phyloP scores from a whole-genome alignment of 2,797 vertebrate genomes.

The Sebastes itinus region DNA sequence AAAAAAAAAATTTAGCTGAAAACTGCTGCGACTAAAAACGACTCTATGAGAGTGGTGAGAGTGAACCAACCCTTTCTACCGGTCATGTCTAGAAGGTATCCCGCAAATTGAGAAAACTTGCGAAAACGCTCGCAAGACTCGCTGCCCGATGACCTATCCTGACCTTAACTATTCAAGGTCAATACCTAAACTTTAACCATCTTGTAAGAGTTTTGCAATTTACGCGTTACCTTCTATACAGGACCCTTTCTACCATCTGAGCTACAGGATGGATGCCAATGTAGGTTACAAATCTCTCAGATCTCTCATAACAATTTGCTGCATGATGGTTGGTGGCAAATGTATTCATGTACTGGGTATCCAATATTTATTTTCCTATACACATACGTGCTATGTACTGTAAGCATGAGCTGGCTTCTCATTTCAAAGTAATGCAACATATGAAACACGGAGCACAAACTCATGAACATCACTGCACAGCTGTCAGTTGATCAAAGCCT shows the following conservation, averaged over 20 bases:
- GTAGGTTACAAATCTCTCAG: not conserved
- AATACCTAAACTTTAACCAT: too few relatives aligned
- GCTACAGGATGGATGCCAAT: not conserved
- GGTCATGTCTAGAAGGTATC: too few relatives aligned
- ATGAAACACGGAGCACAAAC: not conserved
- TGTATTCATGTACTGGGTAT: not conserved
- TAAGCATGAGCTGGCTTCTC: not conserved
- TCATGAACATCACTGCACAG: not conserved
- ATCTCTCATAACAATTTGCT: not conserved
- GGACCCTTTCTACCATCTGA: not conserved
- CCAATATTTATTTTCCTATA: not conserved
- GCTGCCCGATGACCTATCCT: rapidly evolving
- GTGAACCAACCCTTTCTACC: too few relatives aligned
- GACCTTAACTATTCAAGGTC: too few relatives aligned
- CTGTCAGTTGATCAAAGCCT: not conserved
- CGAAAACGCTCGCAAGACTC: too few relatives aligned
- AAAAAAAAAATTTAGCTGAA: not conserved
- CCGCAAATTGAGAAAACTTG: too few relatives aligned
- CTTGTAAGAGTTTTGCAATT: rapidly evolving
- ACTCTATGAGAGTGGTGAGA: too few relatives aligned
- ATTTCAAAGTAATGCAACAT: not conserved
- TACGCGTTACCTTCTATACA: too few relatives aligned
- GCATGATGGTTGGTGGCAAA: not conserved
- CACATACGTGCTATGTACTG: not conserved
- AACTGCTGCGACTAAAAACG: not conserved